These are phyloP conservation scores for Drosophila oshimai DNA, from an alignment of 1,140 invertebrate genomes.

Conservation along the genomic window DNA sequence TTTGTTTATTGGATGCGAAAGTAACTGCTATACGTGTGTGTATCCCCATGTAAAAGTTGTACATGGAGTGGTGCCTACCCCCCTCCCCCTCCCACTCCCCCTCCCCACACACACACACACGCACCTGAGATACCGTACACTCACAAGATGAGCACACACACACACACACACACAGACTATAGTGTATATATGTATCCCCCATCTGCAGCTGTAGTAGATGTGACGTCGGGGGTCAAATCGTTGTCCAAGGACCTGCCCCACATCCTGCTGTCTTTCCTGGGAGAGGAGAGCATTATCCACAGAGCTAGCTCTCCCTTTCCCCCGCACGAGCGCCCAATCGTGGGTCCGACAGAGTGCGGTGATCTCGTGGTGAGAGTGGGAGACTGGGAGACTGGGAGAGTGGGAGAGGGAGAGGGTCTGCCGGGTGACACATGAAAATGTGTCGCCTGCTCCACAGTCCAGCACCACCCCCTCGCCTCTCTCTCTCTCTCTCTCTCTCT, in stretches of 20 bases:
- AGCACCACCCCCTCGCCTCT: not conserved
- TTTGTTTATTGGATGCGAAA: slow-evolving; percentile 35
- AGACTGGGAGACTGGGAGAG: not conserved
- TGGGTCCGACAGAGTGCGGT: slow-evolving; percentile 50
- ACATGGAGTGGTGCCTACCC: slow-evolving; percentile 6
- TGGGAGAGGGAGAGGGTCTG: not conserved
- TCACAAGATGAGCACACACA: not conserved
- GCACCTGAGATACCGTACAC: too few relatives aligned
- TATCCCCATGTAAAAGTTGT: slow-evolving; percentile 3
- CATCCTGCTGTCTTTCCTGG: not conserved
- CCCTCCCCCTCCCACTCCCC: too few relatives aligned
- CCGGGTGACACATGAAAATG: slow-evolving; percentile 66
- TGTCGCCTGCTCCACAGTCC: slow-evolving; percentile 48
- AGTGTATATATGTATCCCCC: not conserved
- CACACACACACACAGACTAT: not conserved
- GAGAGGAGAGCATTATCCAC: too few relatives aligned
- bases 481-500: not conserved
- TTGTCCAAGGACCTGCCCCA: slow-evolving; percentile 29
- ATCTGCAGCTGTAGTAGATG: not conserved
- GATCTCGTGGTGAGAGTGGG: not conserved
- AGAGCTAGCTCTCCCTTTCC: slow-evolving; percentile 46
- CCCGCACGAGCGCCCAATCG: slow-evolving; percentile 43
- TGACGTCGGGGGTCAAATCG: slow-evolving; percentile 6
- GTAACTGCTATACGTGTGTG: slow-evolving; percentile 29
- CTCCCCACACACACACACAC: too few relatives aligned